These are phyloP conservation scores for Drosophila leonis DNA, from an alignment of 2,888 invertebrate species.

Conservation along the genomic window DNA sequence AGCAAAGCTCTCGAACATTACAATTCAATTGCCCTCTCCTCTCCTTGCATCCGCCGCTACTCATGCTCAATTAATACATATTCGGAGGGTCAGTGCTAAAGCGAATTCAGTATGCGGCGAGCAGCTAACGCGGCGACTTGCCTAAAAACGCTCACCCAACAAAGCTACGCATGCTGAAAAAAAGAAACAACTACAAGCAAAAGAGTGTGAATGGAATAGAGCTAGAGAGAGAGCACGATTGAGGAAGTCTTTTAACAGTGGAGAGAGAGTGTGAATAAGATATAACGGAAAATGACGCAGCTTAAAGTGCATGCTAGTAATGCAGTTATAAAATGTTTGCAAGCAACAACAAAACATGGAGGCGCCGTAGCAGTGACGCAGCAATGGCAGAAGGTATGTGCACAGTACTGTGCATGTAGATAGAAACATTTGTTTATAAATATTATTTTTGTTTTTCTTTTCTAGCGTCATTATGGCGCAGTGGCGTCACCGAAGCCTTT, in stretches of 20 bases:
- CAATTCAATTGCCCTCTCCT: background rate
- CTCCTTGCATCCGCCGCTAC: background rate
- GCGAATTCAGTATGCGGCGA: constrained; percentile 45
- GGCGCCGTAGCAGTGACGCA: constrained; percentile 21
- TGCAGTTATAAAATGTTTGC: constrained; percentile 22
- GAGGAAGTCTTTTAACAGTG: no score
- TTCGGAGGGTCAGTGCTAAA: constrained; percentile 16
- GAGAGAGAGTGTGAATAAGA: constrained; percentile 10
- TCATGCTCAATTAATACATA: constrained; percentile 5
- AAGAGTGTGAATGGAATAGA: background rate
- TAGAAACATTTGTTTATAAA: constrained; percentile 8
- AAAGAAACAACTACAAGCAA: background rate
- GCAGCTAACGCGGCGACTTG: constrained; percentile 19
- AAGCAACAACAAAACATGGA: constrained; percentile 23
- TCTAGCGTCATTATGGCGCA: constrained; percentile 22
- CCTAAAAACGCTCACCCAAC: background rate
- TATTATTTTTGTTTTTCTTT: background rate
- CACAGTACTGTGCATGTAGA: constrained; percentile 4
- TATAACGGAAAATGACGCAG: constrained; percentile 32
- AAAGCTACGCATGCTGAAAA: background rate
- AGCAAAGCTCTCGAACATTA: background rate
- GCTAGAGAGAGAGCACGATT: background rate
- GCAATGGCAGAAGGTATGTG: constrained; percentile 34
- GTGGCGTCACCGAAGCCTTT: constrained; percentile 29
- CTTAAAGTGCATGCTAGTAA: constrained; percentile 25